Conservation (phyloP, 2,113 vertebrate genomes). For the Oncorhynchus masou region DNA sequence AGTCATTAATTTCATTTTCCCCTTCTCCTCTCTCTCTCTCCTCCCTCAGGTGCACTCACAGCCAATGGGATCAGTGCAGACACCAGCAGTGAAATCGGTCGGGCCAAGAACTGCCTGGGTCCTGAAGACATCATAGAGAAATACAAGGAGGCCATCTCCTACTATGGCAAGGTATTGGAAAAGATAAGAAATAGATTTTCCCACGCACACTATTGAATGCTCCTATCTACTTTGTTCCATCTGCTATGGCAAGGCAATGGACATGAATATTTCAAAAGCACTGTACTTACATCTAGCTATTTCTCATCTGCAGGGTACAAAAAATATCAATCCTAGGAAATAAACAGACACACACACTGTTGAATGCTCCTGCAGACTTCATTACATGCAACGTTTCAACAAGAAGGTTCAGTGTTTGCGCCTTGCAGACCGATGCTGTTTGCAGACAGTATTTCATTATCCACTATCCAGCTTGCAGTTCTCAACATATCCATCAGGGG, state of each 20-base stretch:
- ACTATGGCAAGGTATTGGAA: conserved; percentile 89
- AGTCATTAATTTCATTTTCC: no score
- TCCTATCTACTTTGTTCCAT: conserved; percentile 66
- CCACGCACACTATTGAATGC: no score
- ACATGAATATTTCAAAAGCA: neutral
- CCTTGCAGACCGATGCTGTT: no score
- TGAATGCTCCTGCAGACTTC: neutral
- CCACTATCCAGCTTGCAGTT: neutral
- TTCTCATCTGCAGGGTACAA: no score
- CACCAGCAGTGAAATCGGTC: conserved; percentile 93
- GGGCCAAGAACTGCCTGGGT: conserved; percentile 95
- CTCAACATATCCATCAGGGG: conserved; percentile 51
- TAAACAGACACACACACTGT: neutral
- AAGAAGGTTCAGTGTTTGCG: no score
- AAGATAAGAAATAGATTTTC: no score
- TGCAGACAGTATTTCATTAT: no score
- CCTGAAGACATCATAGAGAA: conserved; percentile 97
- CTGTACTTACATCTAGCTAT: no score
- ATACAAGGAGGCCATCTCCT: conserved; percentile 97
- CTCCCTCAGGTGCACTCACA: conserved; percentile 84
- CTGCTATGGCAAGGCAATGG: conserved; percentile 91
- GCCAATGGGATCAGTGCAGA: conserved; percentile 93
- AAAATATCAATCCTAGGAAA: neutral
- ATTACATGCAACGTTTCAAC: neutral
- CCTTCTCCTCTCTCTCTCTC: neutral